These are phyloP conservation scores for Corydoras sp. DNA, from an alignment of 2,113 vertebrate species.

Conservation along the genomic window DNA sequence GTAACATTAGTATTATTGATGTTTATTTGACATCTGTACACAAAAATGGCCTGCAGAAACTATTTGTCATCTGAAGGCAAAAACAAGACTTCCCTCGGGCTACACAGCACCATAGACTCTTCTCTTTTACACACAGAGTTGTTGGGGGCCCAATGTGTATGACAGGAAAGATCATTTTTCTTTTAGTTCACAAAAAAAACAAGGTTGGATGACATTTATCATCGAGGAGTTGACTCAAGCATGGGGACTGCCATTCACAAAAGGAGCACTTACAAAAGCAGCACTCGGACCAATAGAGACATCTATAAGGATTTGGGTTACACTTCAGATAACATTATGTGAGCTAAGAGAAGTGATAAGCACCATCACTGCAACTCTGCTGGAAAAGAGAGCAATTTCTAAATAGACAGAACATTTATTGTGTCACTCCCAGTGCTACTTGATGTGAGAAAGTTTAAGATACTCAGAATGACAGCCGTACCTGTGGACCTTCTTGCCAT, in stretches of 20 bases:
- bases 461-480: too few relatives aligned
- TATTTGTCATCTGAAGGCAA: constrained; percentile 5
- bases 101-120: not conserved
- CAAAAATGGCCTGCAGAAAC: constrained; percentile 11
- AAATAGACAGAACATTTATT: too few relatives aligned
- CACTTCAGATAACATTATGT: constrained; percentile 21
- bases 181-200: constrained; percentile 14
- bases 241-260: constrained; percentile 42
- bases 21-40: not conserved
- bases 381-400: too few relatives aligned
- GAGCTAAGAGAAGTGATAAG: not conserved
- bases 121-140: too few relatives aligned
- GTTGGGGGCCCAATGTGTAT: too few relatives aligned
- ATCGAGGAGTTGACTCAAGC: constrained; percentile 20
- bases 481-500: too few relatives aligned
- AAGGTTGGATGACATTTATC: constrained; percentile 28
- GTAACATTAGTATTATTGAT: not conserved
- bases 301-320: not conserved
- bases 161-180: constrained; percentile 16
- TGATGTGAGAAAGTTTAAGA: too few relatives aligned
- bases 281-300: too few relatives aligned
- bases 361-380: too few relatives aligned
- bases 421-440: too few relatives aligned
- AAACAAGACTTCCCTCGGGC: constrained; percentile 12
- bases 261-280: constrained; percentile 1